phyloP scores from a whole-genome alignment of 2,797 vertebrate genomes.

The Thamnophis elegans region DNA sequence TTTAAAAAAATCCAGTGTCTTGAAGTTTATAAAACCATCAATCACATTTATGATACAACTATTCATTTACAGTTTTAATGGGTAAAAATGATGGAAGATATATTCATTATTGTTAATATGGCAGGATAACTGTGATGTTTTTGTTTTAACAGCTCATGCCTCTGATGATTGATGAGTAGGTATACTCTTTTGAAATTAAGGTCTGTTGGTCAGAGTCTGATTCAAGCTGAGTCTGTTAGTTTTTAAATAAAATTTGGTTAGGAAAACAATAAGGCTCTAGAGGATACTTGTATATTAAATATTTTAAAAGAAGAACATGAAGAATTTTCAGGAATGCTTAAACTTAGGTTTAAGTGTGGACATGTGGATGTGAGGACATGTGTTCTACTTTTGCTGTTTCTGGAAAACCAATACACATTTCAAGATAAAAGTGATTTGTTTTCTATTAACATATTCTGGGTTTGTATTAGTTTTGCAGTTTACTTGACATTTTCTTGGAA shows the following conservation, averaged over 20 bases:
- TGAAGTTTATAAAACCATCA: background rate
- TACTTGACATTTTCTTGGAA: background rate
- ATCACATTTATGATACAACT: background rate
- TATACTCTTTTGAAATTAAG: background rate
- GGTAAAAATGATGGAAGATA: background rate
- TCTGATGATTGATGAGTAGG: background rate
- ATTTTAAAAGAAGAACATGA: background rate
- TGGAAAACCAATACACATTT: background rate
- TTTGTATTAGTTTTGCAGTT: background rate
- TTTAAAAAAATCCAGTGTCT: background rate
- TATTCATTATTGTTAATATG: background rate
- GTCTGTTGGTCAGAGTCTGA: background rate
- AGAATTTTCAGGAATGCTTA: background rate
- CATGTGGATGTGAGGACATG: background rate
- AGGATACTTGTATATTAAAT: background rate
- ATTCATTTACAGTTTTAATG: background rate
- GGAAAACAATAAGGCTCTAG: background rate
- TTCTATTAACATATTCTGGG: background rate
- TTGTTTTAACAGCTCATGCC: background rate
- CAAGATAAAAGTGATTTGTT: background rate
- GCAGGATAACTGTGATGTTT: background rate
- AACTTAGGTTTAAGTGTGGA: background rate
- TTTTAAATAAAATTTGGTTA: background rate
- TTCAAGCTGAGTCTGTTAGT: background rate
- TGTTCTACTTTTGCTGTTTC: background rate